Evolutionary conservation across 2,888 invertebrate genomes (phyloP), one percentile per base, ranked within the genome.

Genomic region (Gymnoscelis rufifasciata): DNA sequence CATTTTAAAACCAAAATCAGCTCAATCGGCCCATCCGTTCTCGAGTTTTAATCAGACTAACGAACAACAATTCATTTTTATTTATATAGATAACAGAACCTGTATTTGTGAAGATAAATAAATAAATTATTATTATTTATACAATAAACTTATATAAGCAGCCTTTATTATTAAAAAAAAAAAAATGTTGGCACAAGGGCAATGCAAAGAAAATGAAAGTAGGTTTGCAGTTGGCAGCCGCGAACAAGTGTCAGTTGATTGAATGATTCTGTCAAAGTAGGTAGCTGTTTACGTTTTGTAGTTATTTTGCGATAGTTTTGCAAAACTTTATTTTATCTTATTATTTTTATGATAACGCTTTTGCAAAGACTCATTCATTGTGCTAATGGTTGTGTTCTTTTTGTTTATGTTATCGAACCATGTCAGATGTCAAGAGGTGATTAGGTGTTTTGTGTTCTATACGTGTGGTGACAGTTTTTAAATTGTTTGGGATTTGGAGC

Each of bases 341-440:
- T 81, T 84, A 73, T 84, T 84, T 87, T 79, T 82, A 80, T 79
- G 74, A 70, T 71, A 71, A 66, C 70, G 66, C 68, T 80, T 78
- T 81, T 83, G 76, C 68, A 68, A 66, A 59, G 60, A 71, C 61
- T 64, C 63, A 70, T 76, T 68, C 64, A 66, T 69, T 68, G 77
- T 82, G 77, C 69, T 71, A 69, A 71, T 69, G 72, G 69, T 73
- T 68, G 79, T 79, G 78, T 59, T 72, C 64, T 62, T 73, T 65
- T 60, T 57, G 63, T 70, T 72, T 67, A 52, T 64, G 64, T 71
- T 67, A 77, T 72, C 70, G 72, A 49, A 54, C 36, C 49, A 84
- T 87, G 84, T 83, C 82, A 84, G 83, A 87, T 87, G 87, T 87
- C 84, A 86, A 84, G 83, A 87, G 83, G 87, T 88, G 86, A 84